These are phyloP conservation scores for Tenebrosternarchus preto DNA, from an alignment of 2,113 vertebrate genomes.

Conservation along the genomic window DNA sequence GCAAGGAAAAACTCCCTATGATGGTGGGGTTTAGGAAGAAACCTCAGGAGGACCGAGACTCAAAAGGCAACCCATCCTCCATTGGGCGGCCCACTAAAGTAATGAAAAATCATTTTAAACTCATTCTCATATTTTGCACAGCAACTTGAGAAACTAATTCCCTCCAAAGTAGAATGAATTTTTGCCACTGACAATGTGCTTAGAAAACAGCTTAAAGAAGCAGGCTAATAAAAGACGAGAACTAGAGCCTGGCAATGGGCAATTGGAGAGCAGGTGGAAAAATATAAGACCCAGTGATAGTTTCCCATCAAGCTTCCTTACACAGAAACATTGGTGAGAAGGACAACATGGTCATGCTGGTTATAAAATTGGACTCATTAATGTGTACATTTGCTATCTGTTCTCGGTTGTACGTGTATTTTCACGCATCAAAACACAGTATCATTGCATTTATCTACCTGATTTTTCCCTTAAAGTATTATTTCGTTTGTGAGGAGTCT, in stretches of 20 bases:
- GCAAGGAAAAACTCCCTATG: too few relatives aligned
- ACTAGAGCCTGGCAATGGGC: not conserved
- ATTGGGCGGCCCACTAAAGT: too few relatives aligned
- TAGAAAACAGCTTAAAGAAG: conserved; percentile 19
- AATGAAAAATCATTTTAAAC: not conserved
- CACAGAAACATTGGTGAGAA: not conserved
- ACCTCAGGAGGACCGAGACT: too few relatives aligned
- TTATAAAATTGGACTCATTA: too few relatives aligned
- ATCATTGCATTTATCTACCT: not conserved
- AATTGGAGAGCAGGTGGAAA: not conserved
- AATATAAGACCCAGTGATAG: not conserved
- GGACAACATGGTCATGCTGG: not conserved
- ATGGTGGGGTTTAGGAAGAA: too few relatives aligned
- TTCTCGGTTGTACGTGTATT: not conserved
- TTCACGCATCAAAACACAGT: not conserved
- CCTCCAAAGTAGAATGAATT: conserved; percentile 12
- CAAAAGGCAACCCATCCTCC: too few relatives aligned
- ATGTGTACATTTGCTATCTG: not conserved
- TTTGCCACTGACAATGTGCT: conserved; percentile 16
- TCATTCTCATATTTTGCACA: not conserved
- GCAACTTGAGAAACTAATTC: not conserved
- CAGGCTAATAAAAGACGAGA: not conserved
- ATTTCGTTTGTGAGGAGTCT: too few relatives aligned
- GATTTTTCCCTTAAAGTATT: too few relatives aligned
- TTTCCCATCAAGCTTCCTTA: not conserved